Conservation (phyloP, 2,113 vertebrate species). For the Macaca nemestrina region DNA sequence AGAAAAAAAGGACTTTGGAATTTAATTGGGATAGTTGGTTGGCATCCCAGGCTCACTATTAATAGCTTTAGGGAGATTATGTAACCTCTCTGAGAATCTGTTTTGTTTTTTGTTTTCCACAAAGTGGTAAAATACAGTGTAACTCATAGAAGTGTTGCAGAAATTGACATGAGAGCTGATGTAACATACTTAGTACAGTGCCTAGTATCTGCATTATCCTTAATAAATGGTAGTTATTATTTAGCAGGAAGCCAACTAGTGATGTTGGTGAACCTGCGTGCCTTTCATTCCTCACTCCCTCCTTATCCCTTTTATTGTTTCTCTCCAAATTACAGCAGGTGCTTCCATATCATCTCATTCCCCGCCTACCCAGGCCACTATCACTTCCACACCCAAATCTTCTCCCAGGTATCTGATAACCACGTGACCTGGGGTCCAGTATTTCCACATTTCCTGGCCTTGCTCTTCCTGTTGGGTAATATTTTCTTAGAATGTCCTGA, state of each 20-base stretch:
- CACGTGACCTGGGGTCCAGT: background rate
- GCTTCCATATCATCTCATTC: background rate
- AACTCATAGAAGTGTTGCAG: background rate
- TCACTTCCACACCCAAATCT: background rate
- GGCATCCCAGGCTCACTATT: background rate
- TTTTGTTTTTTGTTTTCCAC: background rate
- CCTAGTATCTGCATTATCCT: background rate
- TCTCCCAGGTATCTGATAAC: background rate
- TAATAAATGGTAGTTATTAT: background rate
- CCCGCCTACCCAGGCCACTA: no score
- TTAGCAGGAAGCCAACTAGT: background rate
- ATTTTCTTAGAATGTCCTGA: background rate
- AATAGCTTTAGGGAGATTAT: conserved; percentile 30
- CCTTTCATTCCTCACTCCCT: background rate
- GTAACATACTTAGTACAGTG: background rate
- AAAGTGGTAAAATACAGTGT: background rate
- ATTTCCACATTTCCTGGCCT: background rate
- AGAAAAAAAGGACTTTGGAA: conserved; percentile 51
- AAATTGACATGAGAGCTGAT: background rate
- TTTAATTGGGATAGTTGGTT: background rate
- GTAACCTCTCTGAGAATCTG: background rate
- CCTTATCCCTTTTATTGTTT: background rate
- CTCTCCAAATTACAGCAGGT: background rate
- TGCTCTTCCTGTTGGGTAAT: background rate
- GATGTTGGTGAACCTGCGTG: background rate